These are phyloP conservation scores for Hypsibius dujardini DNA, from an alignment of 1,140 invertebrate genomes.

Conservation along the genomic window DNA sequence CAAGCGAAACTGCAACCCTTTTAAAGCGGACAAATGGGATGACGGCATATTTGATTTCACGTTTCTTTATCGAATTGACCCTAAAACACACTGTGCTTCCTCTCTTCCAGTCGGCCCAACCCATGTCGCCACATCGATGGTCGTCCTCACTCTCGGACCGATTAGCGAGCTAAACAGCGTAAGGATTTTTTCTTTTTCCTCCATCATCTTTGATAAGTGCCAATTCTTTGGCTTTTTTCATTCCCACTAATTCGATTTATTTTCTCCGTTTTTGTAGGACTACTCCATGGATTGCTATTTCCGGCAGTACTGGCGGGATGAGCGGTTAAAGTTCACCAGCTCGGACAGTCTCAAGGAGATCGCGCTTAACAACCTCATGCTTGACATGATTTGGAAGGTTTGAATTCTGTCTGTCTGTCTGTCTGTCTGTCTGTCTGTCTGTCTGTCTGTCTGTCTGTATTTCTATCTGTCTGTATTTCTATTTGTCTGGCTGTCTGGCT, in stretches of 20 bases:
- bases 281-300: not conserved
- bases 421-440: no score
- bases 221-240: not conserved
- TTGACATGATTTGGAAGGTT: slow-evolving; percentile 13
- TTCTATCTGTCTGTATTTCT: no score
- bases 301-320: slow-evolving; percentile 11
- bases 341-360: not conserved
- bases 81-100: no score
- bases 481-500: no score
- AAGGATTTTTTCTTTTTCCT: not conserved
- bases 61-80: no score
- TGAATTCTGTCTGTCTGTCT: not conserved
- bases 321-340: not conserved
- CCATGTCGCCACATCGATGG: not conserved
- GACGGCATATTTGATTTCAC: no score
- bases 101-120: not conserved
- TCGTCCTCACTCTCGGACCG: slow-evolving; percentile 1
- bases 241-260: not conserved
- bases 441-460: no score
- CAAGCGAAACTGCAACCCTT: no score
- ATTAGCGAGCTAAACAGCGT: slow-evolving; percentile 13
- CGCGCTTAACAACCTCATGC: slow-evolving; percentile 13
- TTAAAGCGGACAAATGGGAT: no score
- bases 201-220: not conserved
- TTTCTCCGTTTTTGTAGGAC: not conserved